Evolutionary conservation across 2,888 invertebrate species (phyloP).

Genomic region (Harpagoxenus sublaevis): DNA sequence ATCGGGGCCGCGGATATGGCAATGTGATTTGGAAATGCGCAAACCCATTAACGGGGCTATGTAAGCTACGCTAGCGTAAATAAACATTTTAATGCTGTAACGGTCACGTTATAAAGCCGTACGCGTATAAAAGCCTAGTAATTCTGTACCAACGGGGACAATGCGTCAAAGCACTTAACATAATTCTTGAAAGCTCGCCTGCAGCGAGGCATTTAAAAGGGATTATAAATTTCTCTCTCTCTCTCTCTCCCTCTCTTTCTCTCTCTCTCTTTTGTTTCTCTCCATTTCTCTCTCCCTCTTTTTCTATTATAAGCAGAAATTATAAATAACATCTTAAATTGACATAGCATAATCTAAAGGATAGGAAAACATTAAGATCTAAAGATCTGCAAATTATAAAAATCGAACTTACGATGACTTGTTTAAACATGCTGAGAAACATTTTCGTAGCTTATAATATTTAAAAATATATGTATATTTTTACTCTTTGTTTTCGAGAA

Average conservation of each 20-base stretch:
- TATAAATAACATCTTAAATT: conserved; percentile 2
- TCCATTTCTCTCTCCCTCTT: neutral
- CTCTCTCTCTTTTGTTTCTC: neutral
- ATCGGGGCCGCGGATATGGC: conserved; percentile 55
- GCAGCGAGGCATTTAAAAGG: conserved; percentile 53
- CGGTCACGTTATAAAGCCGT: conserved; percentile 56
- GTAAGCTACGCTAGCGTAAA: conserved; percentile 58
- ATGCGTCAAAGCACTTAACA: conserved; percentile 58
- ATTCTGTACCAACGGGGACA: conserved; percentile 57
- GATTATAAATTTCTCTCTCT: conserved; percentile 49
- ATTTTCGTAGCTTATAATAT: neutral
- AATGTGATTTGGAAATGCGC: conserved; percentile 58
- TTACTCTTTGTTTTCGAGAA: neutral
- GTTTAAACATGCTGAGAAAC: neutral
- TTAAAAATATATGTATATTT: neutral
- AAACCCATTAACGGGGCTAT: conserved; percentile 59
- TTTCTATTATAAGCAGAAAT: neutral
- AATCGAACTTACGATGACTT: neutral
- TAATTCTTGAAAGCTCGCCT: conserved; percentile 54
- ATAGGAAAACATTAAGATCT: neutral
- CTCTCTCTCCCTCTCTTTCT: conserved; percentile 64
- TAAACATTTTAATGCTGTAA: conserved; percentile 58
- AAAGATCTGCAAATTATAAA: neutral
- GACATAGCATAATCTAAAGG: neutral
- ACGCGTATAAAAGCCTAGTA: conserved; percentile 56